Base-by-base conservation (phyloP, 1,140 invertebrate species). In the Pseudomyrmex concolor region DNA sequence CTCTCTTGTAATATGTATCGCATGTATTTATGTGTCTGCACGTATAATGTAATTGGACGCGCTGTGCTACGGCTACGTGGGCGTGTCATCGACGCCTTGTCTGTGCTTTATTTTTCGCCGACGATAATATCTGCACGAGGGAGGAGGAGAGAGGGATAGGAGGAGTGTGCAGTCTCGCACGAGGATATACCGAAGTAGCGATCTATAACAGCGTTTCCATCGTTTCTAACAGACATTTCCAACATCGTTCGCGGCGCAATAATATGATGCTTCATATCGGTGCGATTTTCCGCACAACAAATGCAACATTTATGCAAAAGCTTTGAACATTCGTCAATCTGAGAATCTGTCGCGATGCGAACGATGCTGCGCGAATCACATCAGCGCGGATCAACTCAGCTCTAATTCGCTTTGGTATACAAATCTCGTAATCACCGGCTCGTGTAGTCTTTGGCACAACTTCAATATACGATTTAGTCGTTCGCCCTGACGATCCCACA, bases 1-100 rank as follows among this genome's bases (percentile, higher is more conserved):
- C 73, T 63, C 64, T 68, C 66, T 70, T 50, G 76, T 54, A 64
- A 34, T 74, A 48, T 76, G 67, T 77, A 87, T 86, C 73, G 73
- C 85, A 62, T 77, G 72, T 87, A 87, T 87, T 86, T 87, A 87
- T 73, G 55, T 74, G 60, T 86, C 67, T 84, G 86, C 86, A 45
- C 63, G 76, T 86, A 83, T 77, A 87, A 73, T 73, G 67, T 87
- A 87, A 87, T 87, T 86, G 86, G 72, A 78, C 57, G 78, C 84
- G 71, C 66, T 55, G 67, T 48, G 17, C 70, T 73, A 73, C 0
- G 25, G 13, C 12, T 57, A 77, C 80, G 86, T 87, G 84, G 86
- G 84, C 85, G 85, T 86, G 81, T 54, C 84, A 34, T 19, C 80
- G 59, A 71, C 59, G 55, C 51, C 51, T 72, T n/a, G 73, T 48